Evolutionary conservation across 2,113 vertebrate species (phyloP), one percentile per base, ranked within the genome.

Genomic region (Cebidichthys violaceus): DNA sequence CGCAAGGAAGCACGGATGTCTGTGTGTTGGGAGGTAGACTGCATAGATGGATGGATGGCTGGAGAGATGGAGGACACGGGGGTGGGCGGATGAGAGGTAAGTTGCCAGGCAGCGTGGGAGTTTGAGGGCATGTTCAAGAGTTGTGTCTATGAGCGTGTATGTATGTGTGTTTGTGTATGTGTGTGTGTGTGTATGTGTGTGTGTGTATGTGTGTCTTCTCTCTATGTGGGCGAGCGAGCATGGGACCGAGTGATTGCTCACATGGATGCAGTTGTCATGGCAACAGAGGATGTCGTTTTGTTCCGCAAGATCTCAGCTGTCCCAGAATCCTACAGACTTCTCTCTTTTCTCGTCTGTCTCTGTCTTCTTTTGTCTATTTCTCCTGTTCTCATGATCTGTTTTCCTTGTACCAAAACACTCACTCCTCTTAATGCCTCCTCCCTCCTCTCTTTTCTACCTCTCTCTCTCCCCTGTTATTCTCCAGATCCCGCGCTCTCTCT

Each of bases 181-280:
- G n/a, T 77, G 75, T 22, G 18, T 52, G 7, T 81, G 60, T 85
- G 59, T 73, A 17, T 77, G 76, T n/a, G 22, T 54, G 22, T 82
- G 55, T 85, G 64, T 73, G 24, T 77, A 72, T 57, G 61, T 37
- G 71, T 54, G 62, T 50, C 11, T 65, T 43, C 29, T 31, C 35
- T 83, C 43, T 85, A 75, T 84, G 92, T 86, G 90, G 77, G 91
- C 50, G 81, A 79, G 77, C 9, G 18, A 90, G 86, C 71, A 81
- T 85, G 91, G 85, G 84, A 90, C 82, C 35, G 47, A 92, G 55
- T 50, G 79, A 87, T 80, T 52, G 81, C 91, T 92, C 85, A 85
- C 68, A 47, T 83, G 69, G 87, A 92, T 86, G 85, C 85, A 86
- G 93, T 94, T 90, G 91, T 90, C 93, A 94, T 94, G 79, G 93